These are phyloP conservation scores for Diorhabda carinulata DNA, from an alignment of 1,140 invertebrate genomes.

Conservation along the genomic window DNA sequence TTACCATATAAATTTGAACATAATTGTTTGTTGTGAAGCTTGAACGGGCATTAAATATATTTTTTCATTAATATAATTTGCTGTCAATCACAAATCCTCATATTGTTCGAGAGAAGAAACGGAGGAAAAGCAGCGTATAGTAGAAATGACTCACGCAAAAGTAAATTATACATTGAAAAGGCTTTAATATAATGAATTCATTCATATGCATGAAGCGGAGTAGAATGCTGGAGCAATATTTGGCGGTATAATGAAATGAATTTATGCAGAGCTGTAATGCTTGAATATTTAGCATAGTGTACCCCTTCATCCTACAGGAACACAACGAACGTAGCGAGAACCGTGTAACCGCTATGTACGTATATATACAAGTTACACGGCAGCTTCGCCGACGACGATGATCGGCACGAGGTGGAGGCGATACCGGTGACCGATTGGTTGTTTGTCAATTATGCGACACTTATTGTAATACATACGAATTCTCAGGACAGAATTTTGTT, in stretches of 20 bases:
- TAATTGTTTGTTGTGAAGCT: constrained; percentile 20
- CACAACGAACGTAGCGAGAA: constrained; percentile 1
- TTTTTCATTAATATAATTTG: background rate
- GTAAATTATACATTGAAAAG: constrained; percentile 66
- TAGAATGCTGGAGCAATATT: constrained; percentile 57
- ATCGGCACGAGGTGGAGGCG: background rate
- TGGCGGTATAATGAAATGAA: constrained; percentile 63
- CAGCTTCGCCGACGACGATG: background rate
- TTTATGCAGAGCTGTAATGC: constrained; percentile 63
- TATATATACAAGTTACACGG: background rate
- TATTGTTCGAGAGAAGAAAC: background rate
- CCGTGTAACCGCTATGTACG: background rate
- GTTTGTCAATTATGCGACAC: no score
- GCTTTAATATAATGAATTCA: constrained; percentile 65
- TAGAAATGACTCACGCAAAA: constrained; percentile 63
- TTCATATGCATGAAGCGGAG: constrained; percentile 61
- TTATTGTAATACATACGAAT: no score
- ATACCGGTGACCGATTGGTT: no score
- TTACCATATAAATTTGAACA: no score
- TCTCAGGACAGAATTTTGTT: no score
- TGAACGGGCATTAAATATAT: background rate
- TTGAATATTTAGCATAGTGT: constrained; percentile 56
- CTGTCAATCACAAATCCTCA: constrained; percentile 2
- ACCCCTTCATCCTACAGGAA: constrained; percentile 44
- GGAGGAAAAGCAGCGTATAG: background rate